phyloP scores from a whole-genome alignment of 2,888 invertebrate species.

The Helicoverpa assulta region DNA sequence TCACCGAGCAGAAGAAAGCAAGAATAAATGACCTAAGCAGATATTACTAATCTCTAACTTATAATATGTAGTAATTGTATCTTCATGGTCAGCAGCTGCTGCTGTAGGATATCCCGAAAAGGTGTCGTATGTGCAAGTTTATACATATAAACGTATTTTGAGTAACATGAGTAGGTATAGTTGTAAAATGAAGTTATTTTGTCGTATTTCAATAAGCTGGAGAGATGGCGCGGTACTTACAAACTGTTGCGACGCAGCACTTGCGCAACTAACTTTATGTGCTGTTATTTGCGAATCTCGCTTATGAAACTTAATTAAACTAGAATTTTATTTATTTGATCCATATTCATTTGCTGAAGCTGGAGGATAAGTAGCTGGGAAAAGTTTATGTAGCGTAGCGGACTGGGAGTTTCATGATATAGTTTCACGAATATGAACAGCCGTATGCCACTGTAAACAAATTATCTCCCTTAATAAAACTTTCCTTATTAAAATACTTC shows the following conservation, averaged over 20 bases:
- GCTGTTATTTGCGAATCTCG: conserved; percentile 12
- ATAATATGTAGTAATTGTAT: too few relatives aligned
- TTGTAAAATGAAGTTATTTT: conserved; percentile 16
- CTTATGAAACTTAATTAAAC: conserved; percentile 20
- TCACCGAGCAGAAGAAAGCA: too few relatives aligned
- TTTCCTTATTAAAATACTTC: too few relatives aligned
- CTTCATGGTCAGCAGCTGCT: too few relatives aligned
- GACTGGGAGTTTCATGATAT: background rate
- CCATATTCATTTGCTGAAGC: background rate
- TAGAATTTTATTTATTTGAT: conserved; percentile 4
- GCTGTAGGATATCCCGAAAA: too few relatives aligned
- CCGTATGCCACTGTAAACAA: too few relatives aligned
- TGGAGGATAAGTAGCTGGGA: background rate
- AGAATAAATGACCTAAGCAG: too few relatives aligned
- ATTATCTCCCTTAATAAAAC: too few relatives aligned
- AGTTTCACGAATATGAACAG: background rate
- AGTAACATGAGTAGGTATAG: background rate
- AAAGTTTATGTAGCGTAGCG: background rate
- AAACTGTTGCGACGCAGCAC: background rate
- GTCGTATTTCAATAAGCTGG: conserved; percentile 25
- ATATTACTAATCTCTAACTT: too few relatives aligned
- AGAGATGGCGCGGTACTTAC: background rate
- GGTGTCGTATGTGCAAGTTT: too few relatives aligned
- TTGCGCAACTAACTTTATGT: conserved; percentile 9
- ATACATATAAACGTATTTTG: background rate